Evolutionary conservation across 1,140 invertebrate species (phyloP).

Genomic region (Pararge aegeria): DNA sequence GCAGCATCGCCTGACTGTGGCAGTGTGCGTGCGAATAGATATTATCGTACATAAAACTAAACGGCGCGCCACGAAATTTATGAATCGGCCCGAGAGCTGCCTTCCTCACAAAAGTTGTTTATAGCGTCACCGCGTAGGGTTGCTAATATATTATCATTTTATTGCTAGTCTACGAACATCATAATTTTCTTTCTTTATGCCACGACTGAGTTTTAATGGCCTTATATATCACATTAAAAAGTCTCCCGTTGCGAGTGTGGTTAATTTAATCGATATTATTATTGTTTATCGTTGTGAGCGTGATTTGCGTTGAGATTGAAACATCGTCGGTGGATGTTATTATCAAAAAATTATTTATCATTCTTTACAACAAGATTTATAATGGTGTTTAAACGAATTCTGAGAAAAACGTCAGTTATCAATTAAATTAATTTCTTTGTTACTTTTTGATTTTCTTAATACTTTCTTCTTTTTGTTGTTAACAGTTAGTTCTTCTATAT

Average conservation of each 20-base stretch:
- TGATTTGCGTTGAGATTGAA: slow-evolving; percentile 29
- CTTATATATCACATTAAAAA: slow-evolving; percentile 60
- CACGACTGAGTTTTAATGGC: slow-evolving; percentile 58
- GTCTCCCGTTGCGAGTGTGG: slow-evolving; percentile 48
- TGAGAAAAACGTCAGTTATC: too few relatives aligned
- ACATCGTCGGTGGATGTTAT: slow-evolving; percentile 11
- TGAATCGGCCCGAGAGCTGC: slow-evolving; percentile 64
- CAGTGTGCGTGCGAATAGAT: slow-evolving; percentile 57
- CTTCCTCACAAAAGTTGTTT: slow-evolving; percentile 74
- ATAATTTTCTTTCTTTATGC: slow-evolving; percentile 68
- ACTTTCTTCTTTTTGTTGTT: too few relatives aligned
- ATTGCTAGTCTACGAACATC: slow-evolving; percentile 57
- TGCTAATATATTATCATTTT: slow-evolving; percentile 68
- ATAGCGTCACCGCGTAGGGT: slow-evolving; percentile 56
- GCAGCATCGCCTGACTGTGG: slow-evolving; percentile 11
- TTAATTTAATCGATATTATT: slow-evolving; percentile 63
- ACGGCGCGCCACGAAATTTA: slow-evolving; percentile 68
- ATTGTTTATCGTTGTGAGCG: slow-evolving; percentile 43
- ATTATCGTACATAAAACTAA: slow-evolving; percentile 69
- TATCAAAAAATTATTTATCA: slow-evolving; percentile 25
- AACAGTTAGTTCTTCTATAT: too few relatives aligned
- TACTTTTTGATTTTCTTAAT: too few relatives aligned
- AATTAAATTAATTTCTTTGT: too few relatives aligned
- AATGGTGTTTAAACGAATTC: slow-evolving; percentile 38
- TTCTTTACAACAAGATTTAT: background rate